phyloP scores from a whole-genome alignment of 2,113 vertebrate species.

The Gadus macrocephalus region DNA sequence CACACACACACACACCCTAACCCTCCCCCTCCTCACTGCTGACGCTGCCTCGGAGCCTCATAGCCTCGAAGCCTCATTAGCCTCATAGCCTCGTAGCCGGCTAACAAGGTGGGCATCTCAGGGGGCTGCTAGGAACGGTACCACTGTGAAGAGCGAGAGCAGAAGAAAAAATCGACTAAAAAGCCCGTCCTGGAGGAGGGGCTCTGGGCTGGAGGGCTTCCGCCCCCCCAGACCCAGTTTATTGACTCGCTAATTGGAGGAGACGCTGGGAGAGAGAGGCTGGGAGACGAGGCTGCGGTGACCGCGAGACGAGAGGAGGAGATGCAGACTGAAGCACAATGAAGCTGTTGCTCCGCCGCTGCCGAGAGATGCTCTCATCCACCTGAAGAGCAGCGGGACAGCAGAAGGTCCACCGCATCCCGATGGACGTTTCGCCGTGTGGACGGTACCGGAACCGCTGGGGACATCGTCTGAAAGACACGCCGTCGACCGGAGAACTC shows the following conservation, averaged over 20 bases:
- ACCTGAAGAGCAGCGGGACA: slow-evolving; percentile 41
- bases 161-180: slow-evolving; percentile 41
- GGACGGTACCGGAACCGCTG: too few relatives aligned
- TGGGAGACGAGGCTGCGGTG: slow-evolving; percentile 43
- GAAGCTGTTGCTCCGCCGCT: too few relatives aligned
- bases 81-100: background rate
- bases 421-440: too few relatives aligned
- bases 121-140: background rate
- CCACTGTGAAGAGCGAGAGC: slow-evolving; percentile 16
- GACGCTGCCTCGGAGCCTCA: background rate
- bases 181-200: slow-evolving; percentile 45
- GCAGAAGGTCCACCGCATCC: slow-evolving; percentile 51
- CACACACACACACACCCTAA: too few relatives aligned
- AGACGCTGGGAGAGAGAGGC: slow-evolving; percentile 60
- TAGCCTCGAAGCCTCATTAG: background rate
- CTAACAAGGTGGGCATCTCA: slow-evolving; percentile 30
- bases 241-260: slow-evolving; percentile 73
- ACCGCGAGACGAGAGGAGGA: slow-evolving; percentile 19
- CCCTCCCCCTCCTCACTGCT: background rate
- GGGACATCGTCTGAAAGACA: too few relatives aligned
- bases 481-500: slow-evolving; percentile 58
- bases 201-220: slow-evolving; percentile 64
- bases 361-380: slow-evolving; percentile 3
- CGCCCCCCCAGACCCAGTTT: slow-evolving; percentile 67
- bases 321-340: slow-evolving; percentile 23